Conservation (phyloP, 2,888 invertebrate species). For the Phymatocera aterrima region DNA sequence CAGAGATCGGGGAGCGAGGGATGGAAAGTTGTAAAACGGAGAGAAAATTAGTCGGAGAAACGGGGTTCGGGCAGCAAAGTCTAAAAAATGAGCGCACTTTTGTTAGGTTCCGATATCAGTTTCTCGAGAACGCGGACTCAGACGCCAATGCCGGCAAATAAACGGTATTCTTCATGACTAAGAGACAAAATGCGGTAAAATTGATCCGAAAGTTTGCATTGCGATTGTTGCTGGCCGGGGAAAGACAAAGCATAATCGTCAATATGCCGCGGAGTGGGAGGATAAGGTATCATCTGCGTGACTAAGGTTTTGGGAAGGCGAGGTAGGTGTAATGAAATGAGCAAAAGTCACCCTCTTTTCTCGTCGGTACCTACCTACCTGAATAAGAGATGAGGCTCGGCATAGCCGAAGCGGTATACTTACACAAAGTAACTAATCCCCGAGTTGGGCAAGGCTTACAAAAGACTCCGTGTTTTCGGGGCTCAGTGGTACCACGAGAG, state of each 20-base stretch:
- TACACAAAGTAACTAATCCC: constrained; percentile 65
- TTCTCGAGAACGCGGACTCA: too few species aligned
- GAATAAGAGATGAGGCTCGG: constrained; percentile 62
- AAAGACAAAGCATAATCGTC: constrained; percentile 10
- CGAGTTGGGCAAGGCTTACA: constrained; percentile 59
- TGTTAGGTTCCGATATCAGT: too few species aligned
- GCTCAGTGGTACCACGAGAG: constrained; percentile 18
- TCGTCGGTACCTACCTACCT: constrained; percentile 56
- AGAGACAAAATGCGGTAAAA: too few species aligned
- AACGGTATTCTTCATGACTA: too few species aligned
- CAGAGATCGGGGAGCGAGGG: too few species aligned
- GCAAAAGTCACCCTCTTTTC: constrained; percentile 60
- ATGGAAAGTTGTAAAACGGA: too few species aligned
- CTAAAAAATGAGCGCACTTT: too few species aligned
- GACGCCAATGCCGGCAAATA: too few species aligned
- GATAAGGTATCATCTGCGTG: constrained; percentile 28
- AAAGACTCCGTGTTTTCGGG: constrained; percentile 53
- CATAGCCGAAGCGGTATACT: constrained; percentile 53
- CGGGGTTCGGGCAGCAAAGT: too few species aligned
- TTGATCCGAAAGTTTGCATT: too few species aligned
- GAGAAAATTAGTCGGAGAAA: too few species aligned
- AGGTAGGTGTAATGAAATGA: constrained; percentile 59
- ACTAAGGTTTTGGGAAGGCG: constrained; percentile 26
- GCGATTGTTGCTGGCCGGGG: too few species aligned
- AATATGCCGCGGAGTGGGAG: constrained; percentile 2